Conservation (phyloP, 2,888 invertebrate genomes). For the Drosophila picticornis region DNA sequence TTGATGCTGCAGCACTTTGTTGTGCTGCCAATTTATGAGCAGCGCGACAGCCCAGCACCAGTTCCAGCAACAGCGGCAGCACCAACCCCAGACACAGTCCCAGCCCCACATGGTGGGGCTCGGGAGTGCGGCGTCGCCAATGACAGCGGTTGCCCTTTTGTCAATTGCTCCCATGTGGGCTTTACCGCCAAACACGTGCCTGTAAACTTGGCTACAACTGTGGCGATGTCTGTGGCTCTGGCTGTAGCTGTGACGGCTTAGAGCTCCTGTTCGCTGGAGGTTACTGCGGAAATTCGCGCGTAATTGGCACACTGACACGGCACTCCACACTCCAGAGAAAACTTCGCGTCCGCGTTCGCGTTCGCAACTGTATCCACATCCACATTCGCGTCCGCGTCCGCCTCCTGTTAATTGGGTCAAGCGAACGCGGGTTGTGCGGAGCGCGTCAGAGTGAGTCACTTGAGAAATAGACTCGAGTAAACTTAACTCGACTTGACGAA, state of each 20-base stretch:
- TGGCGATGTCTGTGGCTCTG: conserved; percentile 1
- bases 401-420: conserved; percentile 73
- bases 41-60: conserved; percentile 52
- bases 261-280: conserved; percentile 49
- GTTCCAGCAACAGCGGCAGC: conserved; percentile 4
- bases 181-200: conserved; percentile 74
- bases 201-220: conserved; percentile 45
- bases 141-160: conserved; percentile 75
- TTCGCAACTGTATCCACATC: conserved; percentile 16
- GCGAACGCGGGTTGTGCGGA: conserved; percentile 44
- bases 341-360: conserved; percentile 37
- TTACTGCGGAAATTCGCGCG: conserved; percentile 75
- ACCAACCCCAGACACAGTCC: conserved; percentile 31
- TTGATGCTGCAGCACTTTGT: conserved; percentile 49
- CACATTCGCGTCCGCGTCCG: conserved; percentile 31
- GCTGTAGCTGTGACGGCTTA: neutral
- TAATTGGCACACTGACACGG: conserved; percentile 78
- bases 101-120: conserved; percentile 55
- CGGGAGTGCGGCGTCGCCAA: conserved; percentile 35
- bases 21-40: conserved; percentile 75
- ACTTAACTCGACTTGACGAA: conserved; percentile 69
- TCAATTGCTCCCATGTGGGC: conserved; percentile 79
- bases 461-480: conserved; percentile 67
- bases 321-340: conserved; percentile 60
- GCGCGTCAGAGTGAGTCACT: conserved; percentile 58